phyloP scores from a whole-genome alignment of 2,888 invertebrate species.

The Macaria liturata region DNA sequence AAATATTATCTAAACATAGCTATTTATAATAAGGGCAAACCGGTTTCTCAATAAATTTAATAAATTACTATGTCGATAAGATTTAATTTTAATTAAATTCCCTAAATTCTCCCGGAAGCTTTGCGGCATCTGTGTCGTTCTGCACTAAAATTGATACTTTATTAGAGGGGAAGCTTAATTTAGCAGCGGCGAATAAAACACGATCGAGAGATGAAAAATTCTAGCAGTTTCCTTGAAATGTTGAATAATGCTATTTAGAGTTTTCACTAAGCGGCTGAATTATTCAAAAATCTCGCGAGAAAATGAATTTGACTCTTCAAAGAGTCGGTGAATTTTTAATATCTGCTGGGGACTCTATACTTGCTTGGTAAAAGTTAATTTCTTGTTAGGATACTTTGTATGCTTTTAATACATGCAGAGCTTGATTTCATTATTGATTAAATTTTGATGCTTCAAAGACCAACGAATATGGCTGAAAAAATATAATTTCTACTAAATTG shows the following conservation, averaged over 20 bases:
- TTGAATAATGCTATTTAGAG: conserved; percentile 2
- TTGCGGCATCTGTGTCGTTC: conserved; percentile 5
- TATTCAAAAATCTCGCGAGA: conserved; percentile 2
- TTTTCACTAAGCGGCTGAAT: conserved; percentile 1
- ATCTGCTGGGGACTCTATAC: too few relatives aligned
- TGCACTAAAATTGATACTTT: conserved; percentile 6
- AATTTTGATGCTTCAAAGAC: too few relatives aligned
- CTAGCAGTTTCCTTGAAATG: not conserved
- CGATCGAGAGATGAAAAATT: conserved; percentile 1
- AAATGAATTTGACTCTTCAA: conserved; percentile 1
- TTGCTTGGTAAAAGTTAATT: too few relatives aligned
- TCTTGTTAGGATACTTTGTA: too few relatives aligned
- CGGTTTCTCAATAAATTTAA: conserved; percentile 10
- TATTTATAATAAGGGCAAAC: conserved; percentile 9
- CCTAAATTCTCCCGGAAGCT: conserved; percentile 8
- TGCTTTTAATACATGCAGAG: too few relatives aligned
- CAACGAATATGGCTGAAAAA: too few relatives aligned
- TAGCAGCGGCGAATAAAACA: not conserved
- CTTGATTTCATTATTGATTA: too few relatives aligned
- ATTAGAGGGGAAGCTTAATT: conserved; percentile 1
- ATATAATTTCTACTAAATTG: too few relatives aligned
- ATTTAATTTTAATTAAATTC: conserved; percentile 17
- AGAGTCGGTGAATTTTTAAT: not conserved
- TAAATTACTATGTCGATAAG: conserved; percentile 15
- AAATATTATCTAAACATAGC: conserved; percentile 19